Conservation (phyloP, 2,113 vertebrate genomes). For the Scomber scombrus region DNA sequence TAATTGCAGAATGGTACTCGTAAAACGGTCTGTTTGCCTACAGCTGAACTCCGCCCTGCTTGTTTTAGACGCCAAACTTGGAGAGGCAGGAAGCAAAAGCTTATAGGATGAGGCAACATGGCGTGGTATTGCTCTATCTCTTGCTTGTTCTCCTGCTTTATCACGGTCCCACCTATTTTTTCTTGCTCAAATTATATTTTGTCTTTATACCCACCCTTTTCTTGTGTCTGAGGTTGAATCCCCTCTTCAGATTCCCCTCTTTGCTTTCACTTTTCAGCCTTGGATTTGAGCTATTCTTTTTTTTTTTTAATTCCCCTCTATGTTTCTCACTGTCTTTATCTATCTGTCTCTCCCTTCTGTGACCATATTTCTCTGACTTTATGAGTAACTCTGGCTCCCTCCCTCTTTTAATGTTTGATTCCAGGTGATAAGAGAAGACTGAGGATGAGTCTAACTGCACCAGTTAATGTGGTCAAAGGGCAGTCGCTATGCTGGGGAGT, state of each 20-base stretch:
- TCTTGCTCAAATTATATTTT: too few species aligned
- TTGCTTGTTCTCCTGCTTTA: background rate
- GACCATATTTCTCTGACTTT: slow-evolving; percentile 71
- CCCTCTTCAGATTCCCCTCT: background rate
- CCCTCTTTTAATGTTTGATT: slow-evolving; percentile 85
- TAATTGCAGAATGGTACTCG: slow-evolving; percentile 83
- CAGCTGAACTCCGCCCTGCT: slow-evolving; percentile 64
- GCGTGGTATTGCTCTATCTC: background rate
- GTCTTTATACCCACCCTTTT: background rate
- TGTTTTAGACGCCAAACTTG: slow-evolving; percentile 36
- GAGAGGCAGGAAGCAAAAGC: slow-evolving; percentile 12
- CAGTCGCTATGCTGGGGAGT: slow-evolving; percentile 60
- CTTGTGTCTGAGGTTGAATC: background rate
- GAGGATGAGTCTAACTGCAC: slow-evolving; percentile 75
- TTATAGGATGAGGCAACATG: slow-evolving; percentile 13
- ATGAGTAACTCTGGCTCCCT: slow-evolving; percentile 69
- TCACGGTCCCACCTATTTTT: background rate
- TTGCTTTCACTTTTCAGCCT: background rate
- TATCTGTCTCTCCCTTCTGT: slow-evolving; percentile 18
- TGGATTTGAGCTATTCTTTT: slow-evolving; percentile 1
- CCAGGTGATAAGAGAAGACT: slow-evolving; percentile 81
- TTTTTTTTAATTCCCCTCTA: background rate
- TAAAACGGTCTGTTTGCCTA: slow-evolving; percentile 85
- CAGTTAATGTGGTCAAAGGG: slow-evolving; percentile 87
- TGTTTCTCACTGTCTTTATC: slow-evolving; percentile 54